Conservation (phyloP, 2,113 vertebrate genomes). For the human region GRCh38 chr21:19147001-19147500, state of each 20-base stretch:
- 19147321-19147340: not conserved
- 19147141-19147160: not conserved
- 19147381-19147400: not conserved
- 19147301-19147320: not conserved
- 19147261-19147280: not conserved
- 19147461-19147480: not conserved
- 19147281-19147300: not conserved
- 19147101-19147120: not conserved
- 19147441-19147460: not conserved
- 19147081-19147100: not conserved
- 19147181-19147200: not conserved
- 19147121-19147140: not conserved
- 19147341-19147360: not conserved
- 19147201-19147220: not conserved
- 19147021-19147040: not conserved
- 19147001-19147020: not conserved
- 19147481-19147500: not conserved
- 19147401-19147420: constrained; percentile 17
- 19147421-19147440: not conserved
- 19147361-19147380: not conserved
- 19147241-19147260: not conserved
- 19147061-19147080: not conserved
- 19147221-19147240: not conserved
- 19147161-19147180: not conserved
- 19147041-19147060: not conserved